Evolutionary conservation across 2,113 vertebrate genomes (phyloP).

Genomic region (Entelurus aequoreus): DNA sequence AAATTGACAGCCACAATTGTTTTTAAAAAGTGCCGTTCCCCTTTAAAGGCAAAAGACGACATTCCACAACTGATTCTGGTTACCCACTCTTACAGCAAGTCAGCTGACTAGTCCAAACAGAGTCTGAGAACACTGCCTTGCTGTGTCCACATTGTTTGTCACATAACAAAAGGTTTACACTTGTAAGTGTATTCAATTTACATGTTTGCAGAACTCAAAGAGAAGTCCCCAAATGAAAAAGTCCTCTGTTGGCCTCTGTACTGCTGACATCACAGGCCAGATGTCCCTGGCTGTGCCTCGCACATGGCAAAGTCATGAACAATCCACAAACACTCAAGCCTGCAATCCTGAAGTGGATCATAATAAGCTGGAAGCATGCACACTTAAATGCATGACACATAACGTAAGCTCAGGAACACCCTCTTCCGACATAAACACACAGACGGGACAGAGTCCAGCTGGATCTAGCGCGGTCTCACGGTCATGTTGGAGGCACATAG

Average conservation of each 20-base stretch:
- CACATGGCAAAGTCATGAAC: constrained; percentile 9
- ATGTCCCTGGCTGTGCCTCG: constrained; percentile 5
- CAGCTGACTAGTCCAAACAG: constrained; percentile 54
- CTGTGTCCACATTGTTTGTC: constrained; percentile 14
- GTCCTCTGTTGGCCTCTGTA: neutral
- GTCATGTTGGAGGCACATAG: constrained; percentile 14
- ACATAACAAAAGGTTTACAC: neutral
- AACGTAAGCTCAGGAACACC: neutral
- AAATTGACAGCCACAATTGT: no score
- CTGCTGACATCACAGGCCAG: constrained; percentile 33
- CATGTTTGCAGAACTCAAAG: neutral
- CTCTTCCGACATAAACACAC: constrained; percentile 6
- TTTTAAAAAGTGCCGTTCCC: no score
- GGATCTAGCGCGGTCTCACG: neutral
- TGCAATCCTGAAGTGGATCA: constrained; percentile 13
- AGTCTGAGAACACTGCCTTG: constrained; percentile 43
- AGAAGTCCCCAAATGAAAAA: neutral
- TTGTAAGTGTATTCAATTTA: neutral
- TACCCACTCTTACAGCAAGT: constrained; percentile 46
- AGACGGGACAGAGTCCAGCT: neutral
- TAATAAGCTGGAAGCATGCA: constrained; percentile 3
- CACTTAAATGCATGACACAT: neutral
- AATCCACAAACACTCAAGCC: constrained; percentile 2
- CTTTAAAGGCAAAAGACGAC: constrained; percentile 13
- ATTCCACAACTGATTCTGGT: constrained; percentile 66